Evolutionary conservation across 2,888 invertebrate species (phyloP).

Genomic region (Unio pictorum): DNA sequence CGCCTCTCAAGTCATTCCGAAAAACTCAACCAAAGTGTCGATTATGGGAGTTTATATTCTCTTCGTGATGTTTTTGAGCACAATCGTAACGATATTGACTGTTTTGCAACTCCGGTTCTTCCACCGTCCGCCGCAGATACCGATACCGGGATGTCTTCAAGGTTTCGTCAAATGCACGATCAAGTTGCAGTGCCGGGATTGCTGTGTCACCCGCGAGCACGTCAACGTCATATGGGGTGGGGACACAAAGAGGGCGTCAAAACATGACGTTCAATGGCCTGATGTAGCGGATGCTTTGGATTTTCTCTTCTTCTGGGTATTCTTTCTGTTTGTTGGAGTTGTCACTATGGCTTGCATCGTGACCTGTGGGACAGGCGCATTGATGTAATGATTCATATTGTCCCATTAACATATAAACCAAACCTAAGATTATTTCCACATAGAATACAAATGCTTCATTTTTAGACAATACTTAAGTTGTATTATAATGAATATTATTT

Average conservation of each 20-base stretch:
- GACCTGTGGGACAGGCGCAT: neutral
- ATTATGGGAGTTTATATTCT: conserved; percentile 5
- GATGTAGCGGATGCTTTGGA: conserved; percentile 32
- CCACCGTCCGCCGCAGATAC: neutral
- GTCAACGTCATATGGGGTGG: too few species aligned
- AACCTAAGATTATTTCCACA: too few species aligned
- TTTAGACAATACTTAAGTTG: too few species aligned
- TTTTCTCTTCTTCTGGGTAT: conserved; percentile 37
- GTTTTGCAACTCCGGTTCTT: conserved; percentile 6
- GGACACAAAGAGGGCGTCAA: neutral
- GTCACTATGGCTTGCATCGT: conserved; percentile 1
- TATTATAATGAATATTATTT: too few species aligned
- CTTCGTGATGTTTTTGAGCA: neutral
- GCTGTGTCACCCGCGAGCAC: too few species aligned
- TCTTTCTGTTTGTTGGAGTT: conserved; percentile 12
- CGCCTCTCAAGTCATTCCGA: conserved; percentile 8
- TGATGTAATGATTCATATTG: neutral
- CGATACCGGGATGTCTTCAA: neutral
- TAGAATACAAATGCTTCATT: too few species aligned
- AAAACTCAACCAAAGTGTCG: conserved; percentile 9
- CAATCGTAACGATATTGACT: conserved; percentile 3
- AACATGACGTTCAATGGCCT: conserved; percentile 27
- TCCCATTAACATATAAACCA: too few species aligned
- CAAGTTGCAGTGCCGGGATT: neutral
- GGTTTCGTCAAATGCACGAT: neutral